Evolutionary conservation across 2,797 vertebrate genomes (phyloP), one percentile per base, ranked within the genome.

Genomic region (Silurus lanzhouensis): DNA sequence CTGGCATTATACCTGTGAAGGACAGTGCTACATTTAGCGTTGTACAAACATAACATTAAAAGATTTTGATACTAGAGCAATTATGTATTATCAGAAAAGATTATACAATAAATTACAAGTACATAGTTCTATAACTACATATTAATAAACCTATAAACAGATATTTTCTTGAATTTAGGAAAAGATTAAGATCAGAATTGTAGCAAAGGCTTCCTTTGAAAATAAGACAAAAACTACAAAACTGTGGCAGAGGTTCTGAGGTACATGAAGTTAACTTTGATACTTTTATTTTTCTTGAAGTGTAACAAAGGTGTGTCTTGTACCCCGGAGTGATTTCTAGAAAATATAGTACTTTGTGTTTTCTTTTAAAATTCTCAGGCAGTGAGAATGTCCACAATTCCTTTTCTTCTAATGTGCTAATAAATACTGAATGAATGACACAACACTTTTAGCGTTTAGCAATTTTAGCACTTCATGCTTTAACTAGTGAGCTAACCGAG

Each of bases 401-500:
- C 20, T 8, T 79, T 79, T 48, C 22, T n/a, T 2, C 3, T 79
- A 81, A 81, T 66, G 25, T n/a, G 1, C 22, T 17, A 67, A 79
- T 20, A 64, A 66, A 48, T 67, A 66, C 31, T 44, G 31, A 79
- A 46, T 87, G 71, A 90, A 89, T 66, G n/a, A 68, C 38, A 74
- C 64, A 78, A 88, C 82, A 71, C 66, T 74, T 74, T 78, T 84
- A 38, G 38, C 4, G 38, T 38, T 38, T 38, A 38, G 38, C 38
- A 38, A 38, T 38, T 82, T 90, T 91, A 90, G 88, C 88, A 89
- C 89, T 85, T 64, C 82, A 85, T 87, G 83, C 90, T 87, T 58
- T 19, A 84, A 86, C 67, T 68, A 85, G 60, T 66, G 76, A 85
- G 74, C 71, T 71, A 83, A 85, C 61, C 5, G 64, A 63, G n/a